Base-by-base conservation (phyloP, 2,113 vertebrate species). In the Theristicus caerulescens region DNA sequence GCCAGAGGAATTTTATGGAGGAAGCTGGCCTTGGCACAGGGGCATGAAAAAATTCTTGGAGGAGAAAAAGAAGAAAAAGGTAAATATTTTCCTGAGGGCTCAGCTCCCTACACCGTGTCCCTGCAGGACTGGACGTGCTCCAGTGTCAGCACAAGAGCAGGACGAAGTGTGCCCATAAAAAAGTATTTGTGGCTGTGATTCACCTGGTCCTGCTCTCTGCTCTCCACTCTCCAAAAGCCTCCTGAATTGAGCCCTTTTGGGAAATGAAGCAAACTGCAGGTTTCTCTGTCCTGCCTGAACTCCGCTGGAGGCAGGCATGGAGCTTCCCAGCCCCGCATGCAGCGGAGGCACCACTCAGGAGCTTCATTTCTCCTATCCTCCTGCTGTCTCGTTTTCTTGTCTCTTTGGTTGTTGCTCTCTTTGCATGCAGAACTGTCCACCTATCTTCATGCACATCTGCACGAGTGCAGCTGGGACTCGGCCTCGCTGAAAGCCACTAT, bases 401-500 rank as follows among this genome's bases (percentile, higher is more conserved):
- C 49, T 66, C 83, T 27, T 52, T 1, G 1, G 55, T 0, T 38
- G 67, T 31, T 73, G 36, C 32, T 49, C 27, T 66, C 42, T 34
- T 32, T 2, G 3, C 62, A 32, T 20, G 38, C 71, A 86, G 62
- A 80, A 3, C 82, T 22, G 25, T 22, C 38, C 76, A 40, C 74
- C 44, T 76, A 49, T 19, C 82, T 73, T 79, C 49, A 61, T 10
- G 38, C 34, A 47, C n/a, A 11, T 40, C 70, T 82, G 58, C 49
- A 54, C 6, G 0, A 61, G 55, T 0, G 0, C 81, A 82, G 87
- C 74, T 54, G 87, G 49, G 46, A 18, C 79, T 22, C 3, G 1
- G 46, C 76, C 66, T 52, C 3, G 8, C 82, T 70, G 55, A 62
- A 62, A 86, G 65, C 61, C 73, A 64, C 79, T 44, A 2, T 12